Percentiles rank a stretch among this genome's conserved stretches.
Conservation (phyloP, 2,113 vertebrate species). For the rat (Rattus norvegicus) region GRCr8 NC_086031.1:35728501-35729000, state of each 20-base stretch:
- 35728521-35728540: background rate
- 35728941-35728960: background rate
- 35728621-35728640: background rate
- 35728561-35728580: background rate
- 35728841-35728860: background rate
- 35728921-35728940: background rate
- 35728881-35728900: background rate
- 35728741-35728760: background rate
- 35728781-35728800: background rate
- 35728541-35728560: background rate
- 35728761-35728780: background rate
- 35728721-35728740: background rate
- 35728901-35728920: constrained; percentile 3
- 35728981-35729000: background rate
- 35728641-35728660: background rate
- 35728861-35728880: background rate
- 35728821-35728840: background rate
- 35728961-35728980: background rate
- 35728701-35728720: background rate
- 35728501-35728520: background rate
- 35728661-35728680: background rate
- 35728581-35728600: background rate
- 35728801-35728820: background rate
- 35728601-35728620: background rate
- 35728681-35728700: background rate